Base-by-base conservation (phyloP, 2,888 invertebrate genomes). In the Sarcophaga rosellei region DNA sequence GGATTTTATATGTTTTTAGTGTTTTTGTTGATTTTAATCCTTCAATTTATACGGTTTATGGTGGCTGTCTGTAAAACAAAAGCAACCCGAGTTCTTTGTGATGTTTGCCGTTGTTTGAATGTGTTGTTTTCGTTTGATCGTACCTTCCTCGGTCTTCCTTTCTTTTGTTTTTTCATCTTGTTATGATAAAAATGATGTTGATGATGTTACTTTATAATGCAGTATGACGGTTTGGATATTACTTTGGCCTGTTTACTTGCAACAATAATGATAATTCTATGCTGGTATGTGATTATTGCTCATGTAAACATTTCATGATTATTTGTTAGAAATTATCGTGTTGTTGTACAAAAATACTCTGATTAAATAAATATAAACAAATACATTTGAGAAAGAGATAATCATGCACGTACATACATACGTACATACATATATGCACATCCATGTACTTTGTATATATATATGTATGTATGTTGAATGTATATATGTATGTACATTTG, bases 221-320 rank as follows among this genome's bases (percentile, higher is more conserved):
- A 59, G 73, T 23, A 73, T 74, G 69, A 66, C 63, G 70, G 81
- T 65, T 76, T 69, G 44, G 21, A 45, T 68, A 74, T 44, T 62
- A 11, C 47, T 72, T 73, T 74, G 20, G 45, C 53, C 63, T 59
- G 62, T 25, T 84, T 12, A 59, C 25, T 79, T 53, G 21, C 76
- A 73, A 65, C 47, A 75, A 59, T 69, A 61, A 81, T 70, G 65
- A 83, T 73, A 83, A 83, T 74, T 83, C 73, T 53, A 17, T 68
- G 62, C 73, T 66, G 72, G 62, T 83, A 75, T 76, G 66, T 84
- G 80, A 80, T 80, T 79, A 76, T 84, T 72, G 80, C 62, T 66
- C 72, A 62, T 80, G 80, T 84, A 80, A 84, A 84, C 76, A 84
- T 66, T 84, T 80, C 81, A 80, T 80, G 66, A 61, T 76, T 84